A percentile compares a stretch with the other conserved stretches of the same genome.
phyloP scores from a whole-genome alignment of 2,888 invertebrate species.

The Torymus texanus region DNA sequence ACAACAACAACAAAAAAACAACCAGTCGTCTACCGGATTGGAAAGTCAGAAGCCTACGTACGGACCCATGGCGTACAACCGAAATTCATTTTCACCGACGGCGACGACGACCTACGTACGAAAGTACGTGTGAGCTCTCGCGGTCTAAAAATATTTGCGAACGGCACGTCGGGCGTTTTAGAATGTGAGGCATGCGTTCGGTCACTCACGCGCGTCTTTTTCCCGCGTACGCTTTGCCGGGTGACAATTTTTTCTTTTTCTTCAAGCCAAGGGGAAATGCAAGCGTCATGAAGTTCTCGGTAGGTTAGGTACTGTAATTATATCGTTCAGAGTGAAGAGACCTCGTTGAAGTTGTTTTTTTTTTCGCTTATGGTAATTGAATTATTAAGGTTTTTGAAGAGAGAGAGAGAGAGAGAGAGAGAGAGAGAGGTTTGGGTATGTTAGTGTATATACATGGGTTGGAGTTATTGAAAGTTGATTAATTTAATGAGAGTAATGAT shows the following conservation, averaged over 20 bases:
- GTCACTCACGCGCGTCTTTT: conserved; percentile 6
- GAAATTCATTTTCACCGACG: conserved; percentile 35
- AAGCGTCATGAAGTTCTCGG: not conserved
- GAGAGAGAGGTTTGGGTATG: too few relatives aligned
- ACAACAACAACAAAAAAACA: too few relatives aligned
- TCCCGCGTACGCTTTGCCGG: not conserved
- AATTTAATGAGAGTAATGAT: too few relatives aligned
- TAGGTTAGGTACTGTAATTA: too few relatives aligned
- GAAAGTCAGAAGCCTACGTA: conserved; percentile 27
- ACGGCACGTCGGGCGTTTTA: conserved; percentile 38
- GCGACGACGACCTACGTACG: conserved; percentile 2
- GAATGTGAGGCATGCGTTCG: conserved; percentile 15
- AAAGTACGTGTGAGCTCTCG: conserved; percentile 5
- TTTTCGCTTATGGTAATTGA: too few relatives aligned
- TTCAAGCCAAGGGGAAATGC: not conserved
- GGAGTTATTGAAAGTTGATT: too few relatives aligned
- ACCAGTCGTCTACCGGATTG: not conserved
- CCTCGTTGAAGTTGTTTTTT: too few relatives aligned
- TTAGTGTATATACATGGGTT: too few relatives aligned
- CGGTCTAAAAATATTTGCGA: conserved; percentile 44
- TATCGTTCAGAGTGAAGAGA: too few relatives aligned
- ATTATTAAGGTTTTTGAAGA: too few relatives aligned
- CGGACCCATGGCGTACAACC: not conserved
- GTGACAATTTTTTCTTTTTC: not conserved
- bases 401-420: too few relatives aligned